Conservation (phyloP, 2,888 invertebrate species). For the Plebejus melissa region DNA sequence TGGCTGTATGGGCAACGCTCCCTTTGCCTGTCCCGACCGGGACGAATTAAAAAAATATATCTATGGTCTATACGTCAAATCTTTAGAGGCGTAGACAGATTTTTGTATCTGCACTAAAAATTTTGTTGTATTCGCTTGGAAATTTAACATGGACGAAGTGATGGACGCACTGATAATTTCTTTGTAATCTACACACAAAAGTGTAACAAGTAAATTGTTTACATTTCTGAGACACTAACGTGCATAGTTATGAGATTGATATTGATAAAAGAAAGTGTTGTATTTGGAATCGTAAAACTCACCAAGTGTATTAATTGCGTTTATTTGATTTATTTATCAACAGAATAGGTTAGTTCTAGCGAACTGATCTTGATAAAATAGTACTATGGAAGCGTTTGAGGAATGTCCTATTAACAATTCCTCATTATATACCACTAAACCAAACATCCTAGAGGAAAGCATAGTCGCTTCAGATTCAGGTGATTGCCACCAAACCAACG, state of each 20-base stretch:
- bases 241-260: constrained; percentile 26
- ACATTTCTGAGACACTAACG: constrained; percentile 12
- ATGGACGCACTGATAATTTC: constrained; percentile 41
- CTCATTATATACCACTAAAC: constrained; percentile 47
- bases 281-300: constrained; percentile 36
- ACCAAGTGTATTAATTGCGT: constrained; percentile 38
- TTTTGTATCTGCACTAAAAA: constrained; percentile 3
- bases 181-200: constrained; percentile 11
- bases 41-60: no score
- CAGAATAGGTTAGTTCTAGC: constrained; percentile 47
- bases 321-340: constrained; percentile 50
- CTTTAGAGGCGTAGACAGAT: constrained; percentile 1
- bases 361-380: constrained; percentile 36
- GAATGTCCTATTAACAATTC: constrained; percentile 46
- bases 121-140: constrained; percentile 31
- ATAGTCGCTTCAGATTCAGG: constrained; percentile 46
- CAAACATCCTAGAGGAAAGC: constrained; percentile 42
- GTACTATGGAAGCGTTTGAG: constrained; percentile 50
- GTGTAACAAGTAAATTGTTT: constrained; percentile 9
- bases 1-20: no score
- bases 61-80: background rate
- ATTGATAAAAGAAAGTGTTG: constrained; percentile 23
- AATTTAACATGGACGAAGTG: constrained; percentile 36
- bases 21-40: no score
- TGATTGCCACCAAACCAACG: constrained; percentile 63